A percentile compares a stretch with the other conserved stretches of the same genome.
Conservation (phyloP, 1,140 invertebrate genomes). For the Drosophila fuyamai region DNA sequence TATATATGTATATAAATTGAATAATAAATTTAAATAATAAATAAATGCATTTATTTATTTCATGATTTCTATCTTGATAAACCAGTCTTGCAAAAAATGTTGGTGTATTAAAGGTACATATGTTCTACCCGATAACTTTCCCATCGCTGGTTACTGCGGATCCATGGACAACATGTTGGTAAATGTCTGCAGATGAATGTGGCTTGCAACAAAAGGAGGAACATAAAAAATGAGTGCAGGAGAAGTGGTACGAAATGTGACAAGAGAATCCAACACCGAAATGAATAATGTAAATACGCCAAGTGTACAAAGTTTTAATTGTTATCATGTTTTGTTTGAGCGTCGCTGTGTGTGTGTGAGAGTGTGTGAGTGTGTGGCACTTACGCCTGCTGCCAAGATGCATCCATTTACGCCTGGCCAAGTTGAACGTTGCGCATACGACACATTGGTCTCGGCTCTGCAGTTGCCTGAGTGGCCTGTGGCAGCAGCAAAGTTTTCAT, state of each 20-base stretch:
- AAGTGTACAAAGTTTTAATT: conserved; percentile 82
- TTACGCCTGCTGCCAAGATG: conserved; percentile 67
- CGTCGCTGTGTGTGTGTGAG: conserved; percentile 22
- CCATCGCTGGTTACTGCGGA: conserved; percentile 15
- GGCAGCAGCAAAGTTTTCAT: conserved; percentile 62
- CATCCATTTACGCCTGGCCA: conserved; percentile 78
- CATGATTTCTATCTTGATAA: too few relatives aligned
- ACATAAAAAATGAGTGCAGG: conserved; percentile 36
- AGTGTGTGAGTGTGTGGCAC: conserved; percentile 32
- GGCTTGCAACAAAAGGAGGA: conserved; percentile 22
- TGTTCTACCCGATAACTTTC: not conserved
- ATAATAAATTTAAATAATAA: too few relatives aligned
- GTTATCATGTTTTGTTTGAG: conserved; percentile 80
- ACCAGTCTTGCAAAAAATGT: too few relatives aligned
- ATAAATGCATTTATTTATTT: too few relatives aligned
- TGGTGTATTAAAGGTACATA: too few relatives aligned
- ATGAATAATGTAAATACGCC: conserved; percentile 82
- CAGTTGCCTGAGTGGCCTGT: conserved; percentile 48
- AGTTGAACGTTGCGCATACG: conserved; percentile 77
- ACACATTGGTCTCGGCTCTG: conserved; percentile 58
- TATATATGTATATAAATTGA: too few relatives aligned
- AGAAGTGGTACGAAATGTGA: conserved; percentile 58
- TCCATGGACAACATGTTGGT: conserved; percentile 24
- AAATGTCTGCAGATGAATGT: conserved; percentile 16
- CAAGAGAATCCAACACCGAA: conserved; percentile 75